Conservation (phyloP, 2,888 invertebrate species). For the Azorinus chamasolen region DNA sequence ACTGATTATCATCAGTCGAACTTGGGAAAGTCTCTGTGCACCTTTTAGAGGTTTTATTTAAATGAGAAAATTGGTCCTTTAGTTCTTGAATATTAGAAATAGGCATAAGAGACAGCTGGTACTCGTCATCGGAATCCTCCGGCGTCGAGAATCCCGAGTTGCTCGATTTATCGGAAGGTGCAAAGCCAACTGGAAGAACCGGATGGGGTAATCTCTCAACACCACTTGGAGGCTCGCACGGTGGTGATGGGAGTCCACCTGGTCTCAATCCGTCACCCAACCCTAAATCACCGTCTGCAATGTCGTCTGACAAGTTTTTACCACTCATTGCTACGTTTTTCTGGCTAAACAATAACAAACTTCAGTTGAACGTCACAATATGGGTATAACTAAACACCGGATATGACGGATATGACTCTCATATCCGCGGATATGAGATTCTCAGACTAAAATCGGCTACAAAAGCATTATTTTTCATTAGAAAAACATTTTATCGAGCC, state of each 20-base stretch:
- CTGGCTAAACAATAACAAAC: not conserved
- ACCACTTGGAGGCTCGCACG: not conserved
- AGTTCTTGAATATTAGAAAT: conserved; percentile 41
- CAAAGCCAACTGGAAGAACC: not conserved
- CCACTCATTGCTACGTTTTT: conserved; percentile 24
- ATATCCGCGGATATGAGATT: too few relatives aligned
- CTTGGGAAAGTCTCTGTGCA: conserved; percentile 28
- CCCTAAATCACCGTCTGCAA: conserved; percentile 73
- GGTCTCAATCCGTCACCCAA: conserved; percentile 75
- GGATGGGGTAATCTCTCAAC: too few relatives aligned
- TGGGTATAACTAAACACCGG: too few relatives aligned
- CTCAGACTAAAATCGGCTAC: too few relatives aligned
- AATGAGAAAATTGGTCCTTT: conserved; percentile 43
- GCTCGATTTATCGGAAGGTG: not conserved
- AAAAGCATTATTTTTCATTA: too few relatives aligned
- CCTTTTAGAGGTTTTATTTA: conserved; percentile 16
- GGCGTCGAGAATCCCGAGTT: conserved; percentile 33
- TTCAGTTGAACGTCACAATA: not conserved
- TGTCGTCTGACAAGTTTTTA: conserved; percentile 29
- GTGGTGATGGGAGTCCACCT: conserved; percentile 53
- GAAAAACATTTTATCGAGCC: too few relatives aligned
- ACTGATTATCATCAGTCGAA: conserved; percentile 30
- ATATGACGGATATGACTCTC: too few relatives aligned
- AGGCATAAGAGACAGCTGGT: conserved; percentile 50
- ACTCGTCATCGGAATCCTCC: conserved; percentile 43